phyloP scores from a whole-genome alignment of 2,888 invertebrate genomes.

The Serrognathus titanus region DNA sequence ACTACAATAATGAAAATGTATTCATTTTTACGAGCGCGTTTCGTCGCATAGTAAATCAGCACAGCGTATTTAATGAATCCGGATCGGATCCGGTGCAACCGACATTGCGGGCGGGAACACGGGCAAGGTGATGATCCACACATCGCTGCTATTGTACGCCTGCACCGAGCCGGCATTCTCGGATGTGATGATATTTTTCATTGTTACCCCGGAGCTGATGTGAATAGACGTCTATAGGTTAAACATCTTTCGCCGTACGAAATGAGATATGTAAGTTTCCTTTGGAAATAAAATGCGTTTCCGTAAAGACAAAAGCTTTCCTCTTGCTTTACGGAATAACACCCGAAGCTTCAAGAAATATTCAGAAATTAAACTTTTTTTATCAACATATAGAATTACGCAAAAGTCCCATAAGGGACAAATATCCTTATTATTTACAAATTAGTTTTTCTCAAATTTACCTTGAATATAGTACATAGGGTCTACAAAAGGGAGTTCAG shows the following conservation, averaged over 20 bases:
- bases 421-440: too few species aligned
- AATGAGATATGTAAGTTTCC: neutral
- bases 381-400: too few species aligned
- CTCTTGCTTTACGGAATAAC: too few species aligned
- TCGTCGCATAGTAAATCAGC: slow-evolving; percentile 23
- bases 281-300: neutral
- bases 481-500: too few species aligned
- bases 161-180: slow-evolving; percentile 26
- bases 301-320: neutral
- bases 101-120: slow-evolving; percentile 32
- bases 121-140: slow-evolving; percentile 38
- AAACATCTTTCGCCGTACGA: neutral
- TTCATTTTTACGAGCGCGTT: slow-evolving; percentile 40
- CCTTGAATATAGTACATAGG: too few species aligned
- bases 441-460: too few species aligned
- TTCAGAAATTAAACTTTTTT: too few species aligned
- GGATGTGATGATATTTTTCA: slow-evolving; percentile 28
- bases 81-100: slow-evolving; percentile 38
- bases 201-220: slow-evolving; percentile 19
- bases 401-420: too few species aligned
- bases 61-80: slow-evolving; percentile 39
- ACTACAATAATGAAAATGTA: slow-evolving; percentile 17
- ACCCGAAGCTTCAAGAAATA: too few species aligned
- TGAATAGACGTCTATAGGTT: slow-evolving; percentile 9
- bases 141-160: slow-evolving; percentile 25